A percentile compares a stretch with the other conserved stretches of the same genome.
Conservation (phyloP, 2,888 invertebrate species). For the Caenorhabditis sinica region DNA sequence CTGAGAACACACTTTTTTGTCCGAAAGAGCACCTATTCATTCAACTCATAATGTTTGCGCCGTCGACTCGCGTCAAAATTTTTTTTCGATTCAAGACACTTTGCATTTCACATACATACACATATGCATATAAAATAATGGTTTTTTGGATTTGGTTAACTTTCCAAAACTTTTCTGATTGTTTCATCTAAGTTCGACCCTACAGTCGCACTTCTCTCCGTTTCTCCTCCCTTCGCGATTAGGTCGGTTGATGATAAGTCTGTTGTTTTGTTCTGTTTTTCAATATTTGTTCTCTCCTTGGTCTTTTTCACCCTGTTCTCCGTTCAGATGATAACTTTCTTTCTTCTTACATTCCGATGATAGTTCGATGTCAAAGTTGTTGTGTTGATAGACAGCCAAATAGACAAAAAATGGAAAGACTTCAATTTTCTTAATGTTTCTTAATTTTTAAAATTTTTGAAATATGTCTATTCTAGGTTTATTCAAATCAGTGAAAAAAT, state of each 20-base stretch:
- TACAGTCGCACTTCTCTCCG: background rate
- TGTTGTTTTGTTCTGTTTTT: slow-evolving; percentile 44
- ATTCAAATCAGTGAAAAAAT: background rate
- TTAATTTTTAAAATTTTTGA: background rate
- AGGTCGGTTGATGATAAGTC: slow-evolving; percentile 45
- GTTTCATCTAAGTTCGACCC: slow-evolving; percentile 16
- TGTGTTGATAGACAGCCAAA: background rate
- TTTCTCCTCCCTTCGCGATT: background rate
- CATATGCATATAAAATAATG: background rate
- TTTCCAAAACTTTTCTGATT: background rate
- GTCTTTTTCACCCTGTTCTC: background rate
- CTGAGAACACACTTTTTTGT: slow-evolving; percentile 29
- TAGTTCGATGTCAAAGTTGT: background rate
- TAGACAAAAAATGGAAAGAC: background rate
- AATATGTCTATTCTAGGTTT: too few species aligned
- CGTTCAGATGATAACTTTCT: slow-evolving; percentile 9
- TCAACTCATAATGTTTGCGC: slow-evolving; percentile 46
- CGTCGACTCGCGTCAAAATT: slow-evolving; percentile 15
- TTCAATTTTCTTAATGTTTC: too few species aligned
- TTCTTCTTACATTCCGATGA: slow-evolving; percentile 3
- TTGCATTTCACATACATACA: slow-evolving; percentile 26
- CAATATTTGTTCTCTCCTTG: slow-evolving; percentile 41
- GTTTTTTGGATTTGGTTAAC: too few species aligned
- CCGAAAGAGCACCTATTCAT: slow-evolving; percentile 38
- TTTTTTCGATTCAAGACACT: slow-evolving; percentile 36